Conservation (phyloP, 2,113 vertebrate species). For the Halcyon senegalensis region DNA sequence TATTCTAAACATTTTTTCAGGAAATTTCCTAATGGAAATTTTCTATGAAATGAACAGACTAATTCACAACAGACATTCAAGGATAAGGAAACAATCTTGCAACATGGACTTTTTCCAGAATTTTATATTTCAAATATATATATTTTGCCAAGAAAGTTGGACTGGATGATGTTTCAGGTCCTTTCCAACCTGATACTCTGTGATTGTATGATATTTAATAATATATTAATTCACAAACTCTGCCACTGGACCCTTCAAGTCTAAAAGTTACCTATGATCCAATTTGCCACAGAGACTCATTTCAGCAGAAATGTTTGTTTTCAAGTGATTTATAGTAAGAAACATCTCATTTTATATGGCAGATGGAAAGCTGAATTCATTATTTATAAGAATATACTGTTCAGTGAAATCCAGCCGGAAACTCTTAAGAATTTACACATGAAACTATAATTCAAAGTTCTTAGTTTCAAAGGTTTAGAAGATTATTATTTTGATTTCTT, state of each 20-base stretch:
- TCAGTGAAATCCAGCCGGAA: conserved; percentile 20
- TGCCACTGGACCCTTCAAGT: not conserved
- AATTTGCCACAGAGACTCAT: conserved; percentile 5
- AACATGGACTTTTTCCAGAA: not conserved
- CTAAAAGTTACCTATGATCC: conserved; percentile 3
- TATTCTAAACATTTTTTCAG: conserved; percentile 51
- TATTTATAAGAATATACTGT: conserved; percentile 49
- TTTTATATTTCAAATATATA: not conserved
- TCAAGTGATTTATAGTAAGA: conserved; percentile 2
- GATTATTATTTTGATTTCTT: not conserved
- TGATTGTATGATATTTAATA: not conserved
- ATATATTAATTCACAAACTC: not conserved
- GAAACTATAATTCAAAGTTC: not conserved
- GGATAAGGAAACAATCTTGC: not conserved
- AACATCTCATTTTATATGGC: conserved; percentile 23
- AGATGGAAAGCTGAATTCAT: conserved; percentile 30
- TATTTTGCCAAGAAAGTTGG: not conserved
- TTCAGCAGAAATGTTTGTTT: conserved; percentile 35
- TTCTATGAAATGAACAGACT: conserved; percentile 22
- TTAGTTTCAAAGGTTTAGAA: not conserved
- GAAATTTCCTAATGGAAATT: conserved; percentile 43
- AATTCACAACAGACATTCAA: conserved; percentile 1
- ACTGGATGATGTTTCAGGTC: not conserved
- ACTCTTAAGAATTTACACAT: not conserved
- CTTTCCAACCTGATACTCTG: not conserved